phyloP scores from a whole-genome alignment of 2,888 invertebrate genomes.

The Brachyopa scutellaris region DNA sequence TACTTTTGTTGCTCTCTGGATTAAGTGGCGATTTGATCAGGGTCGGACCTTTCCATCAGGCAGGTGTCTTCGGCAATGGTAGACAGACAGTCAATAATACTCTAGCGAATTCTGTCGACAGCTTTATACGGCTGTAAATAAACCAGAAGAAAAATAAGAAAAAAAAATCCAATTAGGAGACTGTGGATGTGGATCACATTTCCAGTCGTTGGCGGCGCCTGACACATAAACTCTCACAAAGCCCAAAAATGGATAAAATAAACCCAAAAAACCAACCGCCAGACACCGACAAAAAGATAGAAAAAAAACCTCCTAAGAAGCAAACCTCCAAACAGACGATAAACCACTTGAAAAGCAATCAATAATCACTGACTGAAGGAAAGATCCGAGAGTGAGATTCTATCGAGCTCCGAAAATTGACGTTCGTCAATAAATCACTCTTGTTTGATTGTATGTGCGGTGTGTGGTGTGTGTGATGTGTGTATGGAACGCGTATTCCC shows the following conservation, averaged over 20 bases:
- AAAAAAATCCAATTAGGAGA: conserved; percentile 59
- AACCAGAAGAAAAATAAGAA: conserved; percentile 7
- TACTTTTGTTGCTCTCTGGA: conserved; percentile 20
- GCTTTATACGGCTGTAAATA: conserved; percentile 64
- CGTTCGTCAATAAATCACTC: conserved; percentile 65
- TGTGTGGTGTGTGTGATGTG: conserved; percentile 9
- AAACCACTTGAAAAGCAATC: conserved; percentile 68
- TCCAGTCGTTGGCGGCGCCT: conserved; percentile 59
- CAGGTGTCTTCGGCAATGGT: conserved; percentile 52
- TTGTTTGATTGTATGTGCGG: no score
- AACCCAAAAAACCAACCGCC: not conserved
- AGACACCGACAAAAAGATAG: conserved; percentile 50
- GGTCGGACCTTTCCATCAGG: conserved; percentile 9
- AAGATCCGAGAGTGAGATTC: conserved; percentile 38
- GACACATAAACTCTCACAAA: conserved; percentile 49
- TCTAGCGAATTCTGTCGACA: conserved; percentile 58
- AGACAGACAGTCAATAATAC: conserved; percentile 55
- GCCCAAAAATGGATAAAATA: conserved; percentile 30
- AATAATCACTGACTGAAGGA: conserved; percentile 49
- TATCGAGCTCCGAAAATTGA: conserved; percentile 52
- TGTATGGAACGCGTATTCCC: conserved; percentile 5
- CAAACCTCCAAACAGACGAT: conserved; percentile 23
- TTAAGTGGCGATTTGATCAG: conserved; percentile 34
- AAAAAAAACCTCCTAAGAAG: not conserved
- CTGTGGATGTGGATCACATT: conserved; percentile 60